These are phyloP conservation scores for Diadumene lineata DNA, from an alignment of 92 coral and sea anemone genomes.

Conservation along the genomic window DNA sequence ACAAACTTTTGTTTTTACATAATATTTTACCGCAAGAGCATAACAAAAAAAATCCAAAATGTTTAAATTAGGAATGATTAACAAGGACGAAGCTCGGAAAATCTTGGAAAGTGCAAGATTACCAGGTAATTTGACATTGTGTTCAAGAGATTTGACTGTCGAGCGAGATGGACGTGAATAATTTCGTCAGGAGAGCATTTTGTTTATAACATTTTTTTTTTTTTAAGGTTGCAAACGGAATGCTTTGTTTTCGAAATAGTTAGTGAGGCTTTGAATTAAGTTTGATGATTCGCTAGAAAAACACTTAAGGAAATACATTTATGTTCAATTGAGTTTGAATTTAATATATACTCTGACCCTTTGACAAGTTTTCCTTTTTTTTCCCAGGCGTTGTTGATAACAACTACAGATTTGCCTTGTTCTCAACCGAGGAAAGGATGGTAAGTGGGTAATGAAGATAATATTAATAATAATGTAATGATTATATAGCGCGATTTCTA, in stretches of 20 bases:
- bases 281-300: no score
- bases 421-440: slow-evolving; percentile 71
- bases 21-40: neutral
- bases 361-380: no score
- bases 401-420: slow-evolving; percentile 53
- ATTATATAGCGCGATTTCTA: no score
- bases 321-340: neutral
- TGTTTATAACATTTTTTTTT: no score
- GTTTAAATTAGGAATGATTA: slow-evolving; percentile 39
- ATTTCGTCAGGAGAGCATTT: no score
- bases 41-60: slow-evolving; percentile 2
- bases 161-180: neutral
- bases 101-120: slow-evolving; percentile 52
- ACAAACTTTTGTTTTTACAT: neutral
- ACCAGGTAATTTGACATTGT: slow-evolving; percentile 58
- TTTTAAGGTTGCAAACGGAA: no score
- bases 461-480: neutral
- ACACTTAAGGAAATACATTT: no score
- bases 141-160: neutral
- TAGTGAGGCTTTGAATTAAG: no score
- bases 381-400: slow-evolving; percentile 52
- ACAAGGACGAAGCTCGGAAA: slow-evolving; percentile 58
- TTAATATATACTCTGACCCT: neutral
- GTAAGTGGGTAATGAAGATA: slow-evolving; percentile 39
- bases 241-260: neutral